A percentile compares a stretch with the other conserved stretches of the same genome.
Conservation (phyloP, 2,113 vertebrate species). For the Engystomops pustulosus region DNA sequence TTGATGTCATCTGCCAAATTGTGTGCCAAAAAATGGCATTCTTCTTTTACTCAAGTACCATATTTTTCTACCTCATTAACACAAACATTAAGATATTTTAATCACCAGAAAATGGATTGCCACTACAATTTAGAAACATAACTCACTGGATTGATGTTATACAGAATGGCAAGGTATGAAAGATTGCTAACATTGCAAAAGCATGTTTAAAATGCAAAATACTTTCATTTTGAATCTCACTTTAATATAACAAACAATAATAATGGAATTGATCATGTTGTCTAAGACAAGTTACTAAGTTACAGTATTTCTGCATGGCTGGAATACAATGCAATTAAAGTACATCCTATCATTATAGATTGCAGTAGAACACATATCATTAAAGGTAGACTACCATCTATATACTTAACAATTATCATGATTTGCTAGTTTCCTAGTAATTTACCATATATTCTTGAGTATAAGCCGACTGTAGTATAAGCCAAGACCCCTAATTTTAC, state of each 20-base stretch:
- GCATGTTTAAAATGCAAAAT: neutral
- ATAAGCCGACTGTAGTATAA: too few relatives aligned
- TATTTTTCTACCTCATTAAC: constrained; percentile 33
- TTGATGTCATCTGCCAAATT: constrained; percentile 26
- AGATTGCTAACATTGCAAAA: neutral
- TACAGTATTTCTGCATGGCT: neutral
- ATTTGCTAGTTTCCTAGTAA: too few relatives aligned
- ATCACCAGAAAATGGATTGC: constrained; percentile 28
- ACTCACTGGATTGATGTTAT: neutral
- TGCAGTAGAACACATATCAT: neutral
- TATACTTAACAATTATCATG: too few relatives aligned
- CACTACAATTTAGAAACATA: neutral
- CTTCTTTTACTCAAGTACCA: neutral
- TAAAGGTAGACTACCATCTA: too few relatives aligned
- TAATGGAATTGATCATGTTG: neutral
- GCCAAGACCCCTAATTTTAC: too few relatives aligned
- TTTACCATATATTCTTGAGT: too few relatives aligned
- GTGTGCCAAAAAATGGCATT: constrained; percentile 22
- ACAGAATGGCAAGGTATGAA: neutral
- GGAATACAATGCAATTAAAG: neutral
- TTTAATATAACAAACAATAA: neutral
- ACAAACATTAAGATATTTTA: constrained; percentile 26
- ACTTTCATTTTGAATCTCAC: neutral
- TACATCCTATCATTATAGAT: neutral
- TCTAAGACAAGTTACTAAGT: neutral